Base-by-base conservation (phyloP, 2,888 invertebrate genomes). In the Tuberolachnus salignus region DNA sequence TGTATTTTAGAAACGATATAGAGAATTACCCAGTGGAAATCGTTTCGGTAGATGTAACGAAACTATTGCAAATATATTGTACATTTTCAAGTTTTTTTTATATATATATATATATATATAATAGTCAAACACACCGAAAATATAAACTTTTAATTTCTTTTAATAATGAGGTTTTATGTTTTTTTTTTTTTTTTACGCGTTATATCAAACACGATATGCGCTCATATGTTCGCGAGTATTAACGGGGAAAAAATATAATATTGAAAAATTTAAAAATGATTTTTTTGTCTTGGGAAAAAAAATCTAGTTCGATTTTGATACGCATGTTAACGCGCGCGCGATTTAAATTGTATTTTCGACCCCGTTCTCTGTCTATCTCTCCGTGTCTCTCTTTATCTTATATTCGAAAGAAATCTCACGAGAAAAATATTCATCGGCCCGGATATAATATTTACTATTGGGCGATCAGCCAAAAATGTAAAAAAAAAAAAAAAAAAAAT, bases 341-440 rank as follows among this genome's bases (percentile, higher is more conserved):
- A 53, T 73, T 73, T 69, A 67, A 67, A 75, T 75, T 57, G 66
- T 26, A 49, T 75, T 75, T 75, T 75, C 57, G 26, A 59, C 34
- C 34, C 6, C 34, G 6, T 34, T 6, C 34, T 34, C 34, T 34
- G 3, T 34, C 34, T 34, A 3, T 4, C 34, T 34, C 34, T 4
- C 34, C 6, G 34, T 34, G 3, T 34, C 34, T 34, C 34, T 34
- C 34, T 34, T 34, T 34, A 3, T 34, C 34, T 67, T 26, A 23
- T 66, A 55, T 67, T 49, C 8, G 42, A 23, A 59, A 78, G 42
- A 23, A 59, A 78, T 69, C 69, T 67, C 69, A 14, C 59, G 42
- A 69, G 61, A 69, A 78, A 69, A 78, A 69, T 78, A 78, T 78
- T 78, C 78, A 69, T 69, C 69, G 67, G 59, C 8, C 59, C 10